phyloP scores from a whole-genome alignment of 2,113 vertebrate genomes.

The Prunella fulvescens region DNA sequence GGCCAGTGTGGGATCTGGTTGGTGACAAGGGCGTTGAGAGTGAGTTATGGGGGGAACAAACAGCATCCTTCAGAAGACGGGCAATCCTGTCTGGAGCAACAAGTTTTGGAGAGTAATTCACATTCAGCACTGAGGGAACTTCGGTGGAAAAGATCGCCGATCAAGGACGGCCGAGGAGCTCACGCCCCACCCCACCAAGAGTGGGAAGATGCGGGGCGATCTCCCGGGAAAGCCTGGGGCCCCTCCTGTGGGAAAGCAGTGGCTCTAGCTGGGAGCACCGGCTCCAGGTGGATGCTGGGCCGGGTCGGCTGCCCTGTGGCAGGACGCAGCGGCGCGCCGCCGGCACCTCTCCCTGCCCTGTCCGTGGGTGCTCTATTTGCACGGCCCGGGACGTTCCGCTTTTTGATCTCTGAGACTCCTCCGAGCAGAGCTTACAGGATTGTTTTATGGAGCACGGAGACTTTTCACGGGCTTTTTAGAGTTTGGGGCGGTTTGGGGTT shows the following conservation, averaged over 20 bases:
- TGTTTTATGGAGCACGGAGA: background rate
- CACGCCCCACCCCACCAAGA: too few relatives aligned
- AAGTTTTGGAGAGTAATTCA: too few relatives aligned
- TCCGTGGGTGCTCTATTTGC: fast-evolving
- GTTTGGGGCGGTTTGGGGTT: background rate
- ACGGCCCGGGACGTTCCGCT: fast-evolving
- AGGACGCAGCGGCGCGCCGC: fast-evolving
- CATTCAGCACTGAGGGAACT: too few relatives aligned
- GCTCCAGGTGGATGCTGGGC: too few relatives aligned
- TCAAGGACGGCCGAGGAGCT: background rate
- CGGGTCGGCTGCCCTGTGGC: background rate
- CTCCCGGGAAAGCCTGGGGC: background rate
- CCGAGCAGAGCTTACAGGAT: background rate
- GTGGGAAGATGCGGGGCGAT: background rate
- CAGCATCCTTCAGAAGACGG: background rate
- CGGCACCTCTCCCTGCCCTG: too few relatives aligned
- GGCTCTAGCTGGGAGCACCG: too few relatives aligned
- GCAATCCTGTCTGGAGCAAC: too few relatives aligned
- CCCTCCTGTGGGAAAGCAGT: background rate
- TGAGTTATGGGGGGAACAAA: background rate
- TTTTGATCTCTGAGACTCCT: background rate
- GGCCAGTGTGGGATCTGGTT: fast-evolving
- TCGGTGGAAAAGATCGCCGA: background rate
- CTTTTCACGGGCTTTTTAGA: background rate
- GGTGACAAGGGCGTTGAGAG: fast-evolving